phyloP scores from a whole-genome alignment of 1,140 invertebrate species.

The Pemphigus obesinymphae region DNA sequence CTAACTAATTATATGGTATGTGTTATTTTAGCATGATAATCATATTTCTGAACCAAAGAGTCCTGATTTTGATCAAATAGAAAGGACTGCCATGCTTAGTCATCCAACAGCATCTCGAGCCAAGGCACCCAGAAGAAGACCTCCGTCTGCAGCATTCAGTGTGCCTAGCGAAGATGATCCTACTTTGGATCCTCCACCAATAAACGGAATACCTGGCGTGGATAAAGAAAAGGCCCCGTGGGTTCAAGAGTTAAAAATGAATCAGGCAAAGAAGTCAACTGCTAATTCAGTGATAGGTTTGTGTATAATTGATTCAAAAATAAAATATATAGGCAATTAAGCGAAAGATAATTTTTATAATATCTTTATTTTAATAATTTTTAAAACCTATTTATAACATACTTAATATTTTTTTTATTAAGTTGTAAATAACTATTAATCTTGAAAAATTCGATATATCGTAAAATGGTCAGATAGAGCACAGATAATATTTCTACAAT shows the following conservation, averaged over 20 bases:
- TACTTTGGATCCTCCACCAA: background rate
- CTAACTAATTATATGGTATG: background rate
- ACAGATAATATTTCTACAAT: too few relatives aligned
- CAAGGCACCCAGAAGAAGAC: conserved; percentile 61
- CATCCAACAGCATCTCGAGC: conserved; percentile 62
- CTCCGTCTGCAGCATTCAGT: conserved; percentile 53
- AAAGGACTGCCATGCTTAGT: conserved; percentile 56
- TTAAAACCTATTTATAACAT: background rate
- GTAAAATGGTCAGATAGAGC: too few relatives aligned
- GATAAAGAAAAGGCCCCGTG: conserved; percentile 45
- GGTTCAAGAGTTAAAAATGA: conserved; percentile 49
- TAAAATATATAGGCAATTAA: too few relatives aligned
- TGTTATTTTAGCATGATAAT: conserved; percentile 7
- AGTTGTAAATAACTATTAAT: too few relatives aligned
- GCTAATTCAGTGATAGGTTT: conserved; percentile 27
- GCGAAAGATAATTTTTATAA: background rate
- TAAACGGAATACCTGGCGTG: conserved; percentile 44
- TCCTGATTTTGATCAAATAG: conserved; percentile 58
- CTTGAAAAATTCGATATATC: too few relatives aligned
- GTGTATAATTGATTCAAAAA: background rate
- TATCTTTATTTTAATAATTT: background rate
- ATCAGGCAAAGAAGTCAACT: conserved; percentile 48
- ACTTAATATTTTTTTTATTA: too few relatives aligned
- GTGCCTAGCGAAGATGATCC: conserved; percentile 1
- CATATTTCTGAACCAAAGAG: background rate